These are phyloP conservation scores for Mactra quadrangularis DNA, from an alignment of 1,140 invertebrate genomes.

Conservation along the genomic window DNA sequence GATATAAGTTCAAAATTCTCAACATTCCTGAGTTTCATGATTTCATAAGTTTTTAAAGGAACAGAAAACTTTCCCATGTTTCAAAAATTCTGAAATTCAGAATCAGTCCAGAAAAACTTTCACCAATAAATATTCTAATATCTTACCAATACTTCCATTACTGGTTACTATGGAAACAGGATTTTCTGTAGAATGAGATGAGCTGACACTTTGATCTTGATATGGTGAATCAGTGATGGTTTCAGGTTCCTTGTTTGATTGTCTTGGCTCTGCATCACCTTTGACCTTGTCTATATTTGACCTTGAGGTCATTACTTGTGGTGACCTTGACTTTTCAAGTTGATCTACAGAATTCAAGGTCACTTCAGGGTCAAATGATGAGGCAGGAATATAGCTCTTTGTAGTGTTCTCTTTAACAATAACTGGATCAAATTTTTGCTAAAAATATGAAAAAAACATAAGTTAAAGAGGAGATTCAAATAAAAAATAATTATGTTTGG, in stretches of 20 bases:
- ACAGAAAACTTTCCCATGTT: too few relatives aligned
- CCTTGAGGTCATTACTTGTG: conserved; percentile 59
- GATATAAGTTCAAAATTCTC: too few relatives aligned
- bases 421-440: conserved; percentile 51
- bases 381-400: conserved; percentile 62
- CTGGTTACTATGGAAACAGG: conserved; percentile 39
- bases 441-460: background rate
- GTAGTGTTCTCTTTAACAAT: conserved; percentile 49
- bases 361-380: conserved; percentile 64
- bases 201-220: conserved; percentile 53
- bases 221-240: conserved; percentile 9
- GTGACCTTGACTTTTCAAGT: conserved; percentile 68
- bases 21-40: too few relatives aligned
- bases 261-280: too few relatives aligned
- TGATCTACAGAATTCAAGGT: conserved; percentile 76
- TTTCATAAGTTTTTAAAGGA: too few relatives aligned
- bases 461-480: background rate
- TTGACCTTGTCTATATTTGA: too few relatives aligned
- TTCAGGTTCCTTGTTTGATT: too few relatives aligned
- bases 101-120: too few relatives aligned
- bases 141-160: conserved; percentile 25
- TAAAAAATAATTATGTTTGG: background rate
- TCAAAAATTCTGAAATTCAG: too few relatives aligned
- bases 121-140: too few relatives aligned
- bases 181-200: conserved; percentile 18